Evolutionary conservation across 2,797 vertebrate species (phyloP).

Genomic region (Oophaga sylvatica): DNA sequence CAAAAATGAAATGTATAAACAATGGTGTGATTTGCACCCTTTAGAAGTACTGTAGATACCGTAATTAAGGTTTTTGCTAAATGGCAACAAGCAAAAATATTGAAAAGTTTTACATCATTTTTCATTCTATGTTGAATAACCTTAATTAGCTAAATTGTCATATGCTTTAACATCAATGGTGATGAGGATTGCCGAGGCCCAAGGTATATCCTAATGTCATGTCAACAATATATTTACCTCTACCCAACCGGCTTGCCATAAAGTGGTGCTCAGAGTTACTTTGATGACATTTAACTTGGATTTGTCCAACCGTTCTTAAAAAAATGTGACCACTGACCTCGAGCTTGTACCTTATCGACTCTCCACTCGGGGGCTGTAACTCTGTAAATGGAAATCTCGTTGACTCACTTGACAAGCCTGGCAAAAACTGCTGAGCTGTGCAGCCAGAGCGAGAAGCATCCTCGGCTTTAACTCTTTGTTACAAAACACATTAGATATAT

Average conservation of each 20-base stretch:
- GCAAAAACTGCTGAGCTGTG: slow-evolving; percentile 56
- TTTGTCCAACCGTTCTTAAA: slow-evolving; percentile 32
- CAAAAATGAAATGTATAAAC: too few relatives aligned
- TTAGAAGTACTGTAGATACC: too few relatives aligned
- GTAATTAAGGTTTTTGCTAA: too few relatives aligned
- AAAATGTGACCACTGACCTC: slow-evolving; percentile 46
- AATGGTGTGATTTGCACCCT: too few relatives aligned
- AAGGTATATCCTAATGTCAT: neutral
- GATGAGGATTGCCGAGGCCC: neutral
- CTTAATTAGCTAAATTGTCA: too few relatives aligned
- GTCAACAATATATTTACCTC: slow-evolving; percentile 6
- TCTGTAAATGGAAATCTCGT: slow-evolving; percentile 56
- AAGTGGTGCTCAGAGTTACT: neutral
- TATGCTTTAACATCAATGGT: too few relatives aligned
- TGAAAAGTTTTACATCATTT: too few relatives aligned
- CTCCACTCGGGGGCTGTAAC: slow-evolving; percentile 10
- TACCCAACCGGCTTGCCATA: neutral
- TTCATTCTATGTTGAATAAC: too few relatives aligned
- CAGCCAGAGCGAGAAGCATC: slow-evolving; percentile 34
- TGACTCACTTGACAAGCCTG: slow-evolving; percentile 40
- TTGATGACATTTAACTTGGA: slow-evolving; percentile 27
- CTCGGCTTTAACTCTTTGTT: slow-evolving; percentile 61
- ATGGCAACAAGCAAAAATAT: too few relatives aligned
- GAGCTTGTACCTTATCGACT: slow-evolving; percentile 41
- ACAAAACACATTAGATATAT: slow-evolving; percentile 66